Evolutionary conservation across 2,888 invertebrate species (phyloP), one percentile per base, ranked within the genome.

Genomic region (Euplexia lucipara): DNA sequence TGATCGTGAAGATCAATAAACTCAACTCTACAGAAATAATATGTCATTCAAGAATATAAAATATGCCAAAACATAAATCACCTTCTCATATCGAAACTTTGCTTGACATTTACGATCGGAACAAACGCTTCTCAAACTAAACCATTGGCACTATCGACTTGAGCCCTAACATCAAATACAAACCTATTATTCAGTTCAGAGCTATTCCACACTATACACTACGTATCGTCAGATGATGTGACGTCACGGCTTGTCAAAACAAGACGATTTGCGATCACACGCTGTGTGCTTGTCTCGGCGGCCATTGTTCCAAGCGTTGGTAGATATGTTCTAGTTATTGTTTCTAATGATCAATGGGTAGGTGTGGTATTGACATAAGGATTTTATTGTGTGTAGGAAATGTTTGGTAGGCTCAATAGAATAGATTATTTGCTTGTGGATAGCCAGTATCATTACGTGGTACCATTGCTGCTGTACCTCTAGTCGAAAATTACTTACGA

Each of bases 201-300:
- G 10, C 30, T 48, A 61, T 20, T 14, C 30, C 10, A 32, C 1
- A 8, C 12, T 14, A 20, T n/a, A 51, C 35, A 54, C 18, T 52
- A 35, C 30, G 58, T 53, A 57, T 51, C 59, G 56, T 39, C 34
- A 35, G 45, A 56, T 51, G 18, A 32, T 48, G 44, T 68, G 63
- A 67, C 49, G 68, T 57, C 79, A 75, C 16, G 18, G 8, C n/a
- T 37, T 81, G 79, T 75, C 79, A 70, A 70, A 78, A 67, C 79
- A 79, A 64, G 63, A 48, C 75, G 67, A 78, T 78, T 61, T 68
- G 81, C 81, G 57, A 74, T 68, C 57, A 51, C 59, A 72, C 53
- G 78, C 67, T 66, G 74, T 58, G 60, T 51, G 51, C 42, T 61
- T 75, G 60, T 78, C 73, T 48, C 45, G 16, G 42, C 35, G 39